Evolutionary conservation across 2,113 vertebrate genomes (phyloP), one percentile per base, ranked within the genome.

Genomic region (Chauna torquata): DNA sequence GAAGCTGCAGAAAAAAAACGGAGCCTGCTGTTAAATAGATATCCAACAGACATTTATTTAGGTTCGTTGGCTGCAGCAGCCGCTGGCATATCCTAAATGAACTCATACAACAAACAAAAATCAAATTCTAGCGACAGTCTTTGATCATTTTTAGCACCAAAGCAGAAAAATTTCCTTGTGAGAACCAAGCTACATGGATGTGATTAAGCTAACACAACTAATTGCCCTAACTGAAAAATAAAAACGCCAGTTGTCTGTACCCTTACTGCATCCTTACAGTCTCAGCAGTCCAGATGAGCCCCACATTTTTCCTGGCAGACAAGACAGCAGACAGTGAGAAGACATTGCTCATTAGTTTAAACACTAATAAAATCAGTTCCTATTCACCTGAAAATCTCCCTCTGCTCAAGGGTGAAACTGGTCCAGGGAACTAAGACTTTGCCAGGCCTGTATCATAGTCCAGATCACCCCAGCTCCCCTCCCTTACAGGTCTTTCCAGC

Each of bases 1-100:
- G 61, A 79, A 0, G 1, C 38, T 75, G 52, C 71, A 94, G 92
- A 82, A 87, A 94, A 93, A 93, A 94, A 66, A 8, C 59, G 74
- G 86, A 83, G 77, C 91, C 80, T 95, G 91, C 92, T 97, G 96
- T 59, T 96, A 93, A 88, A 89, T 70, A 71, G 92, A 75, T 84
- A 96, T 94, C 92, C 88, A 95, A 61, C 66, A 97, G 96, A 81
- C 75, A 90, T 94, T 96, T 94, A 79, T 77, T 75, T 78, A 93
- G 96, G 87, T 59, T 85, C 91, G 88, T 54, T 90, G 68, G 79
- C 68, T 92, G 55, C 64, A 77, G 85, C 30, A 88, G 80, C 80
- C 20, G 0, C 85, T 91, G 94, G 75, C 71, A 91, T 82, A 79
- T 66, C 87, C 89, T 69, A 82, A 91, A 92, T 92, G 88, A 97